phyloP scores from a whole-genome alignment of 2,797 vertebrate species.

The Poecile montanus region DNA sequence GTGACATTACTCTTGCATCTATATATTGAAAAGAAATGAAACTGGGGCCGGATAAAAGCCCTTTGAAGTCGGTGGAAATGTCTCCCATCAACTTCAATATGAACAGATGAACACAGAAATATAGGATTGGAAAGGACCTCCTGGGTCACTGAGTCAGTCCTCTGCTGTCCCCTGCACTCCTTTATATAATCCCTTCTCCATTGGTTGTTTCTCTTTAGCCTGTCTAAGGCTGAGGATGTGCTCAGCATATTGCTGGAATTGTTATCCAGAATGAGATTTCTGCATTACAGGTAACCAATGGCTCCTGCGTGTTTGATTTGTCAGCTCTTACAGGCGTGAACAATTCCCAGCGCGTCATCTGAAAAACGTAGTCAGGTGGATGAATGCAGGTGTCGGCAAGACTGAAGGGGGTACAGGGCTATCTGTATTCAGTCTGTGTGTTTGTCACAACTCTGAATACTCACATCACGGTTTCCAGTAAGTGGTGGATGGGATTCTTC shows the following conservation, averaged over 20 bases:
- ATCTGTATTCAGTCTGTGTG: neutral
- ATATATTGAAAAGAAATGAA: constrained; percentile 52
- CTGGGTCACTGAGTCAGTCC: constrained; percentile 7
- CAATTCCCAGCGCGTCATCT: neutral
- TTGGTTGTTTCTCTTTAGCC: neutral
- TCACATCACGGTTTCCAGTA: neutral
- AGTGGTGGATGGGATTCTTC: neutral
- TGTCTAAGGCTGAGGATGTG: neutral
- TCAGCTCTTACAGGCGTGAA: neutral
- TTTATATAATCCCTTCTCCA: neutral
- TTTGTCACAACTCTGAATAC: neutral
- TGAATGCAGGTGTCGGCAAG: neutral
- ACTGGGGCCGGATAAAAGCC: neutral
- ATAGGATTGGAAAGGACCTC: neutral
- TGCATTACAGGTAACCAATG: neutral
- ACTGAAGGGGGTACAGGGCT: neutral
- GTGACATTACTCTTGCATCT: constrained; percentile 37
- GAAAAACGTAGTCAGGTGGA: neutral
- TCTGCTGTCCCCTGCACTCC: neutral
- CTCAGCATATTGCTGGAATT: neutral
- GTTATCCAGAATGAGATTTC: neutral
- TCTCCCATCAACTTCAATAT: constrained; percentile 10
- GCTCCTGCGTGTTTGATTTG: neutral
- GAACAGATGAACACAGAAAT: neutral
- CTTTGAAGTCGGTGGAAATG: constrained; percentile 36